A percentile compares a stretch with the other conserved stretches of the same genome.
phyloP scores from a whole-genome alignment of 1,140 invertebrate species.

The Drosophila willistoni region DNA sequence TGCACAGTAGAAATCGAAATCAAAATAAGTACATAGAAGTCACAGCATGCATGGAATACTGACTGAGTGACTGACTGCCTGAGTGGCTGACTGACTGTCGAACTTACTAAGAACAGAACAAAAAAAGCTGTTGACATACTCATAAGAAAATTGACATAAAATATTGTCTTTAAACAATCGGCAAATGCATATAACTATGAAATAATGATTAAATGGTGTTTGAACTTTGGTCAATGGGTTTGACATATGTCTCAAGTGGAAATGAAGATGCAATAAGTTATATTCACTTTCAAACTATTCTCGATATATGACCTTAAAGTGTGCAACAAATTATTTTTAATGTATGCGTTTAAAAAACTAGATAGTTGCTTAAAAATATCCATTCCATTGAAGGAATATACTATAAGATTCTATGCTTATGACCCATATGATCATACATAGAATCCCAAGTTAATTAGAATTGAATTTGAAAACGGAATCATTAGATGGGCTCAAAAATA shows the following conservation, averaged over 20 bases:
- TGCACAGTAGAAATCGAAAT: conserved; percentile 57
- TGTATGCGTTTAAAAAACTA: background rate
- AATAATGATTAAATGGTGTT: conserved; percentile 47
- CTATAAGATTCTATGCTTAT: too few relatives aligned
- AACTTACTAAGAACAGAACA: conserved; percentile 17
- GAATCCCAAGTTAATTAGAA: too few relatives aligned
- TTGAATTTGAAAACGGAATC: too few relatives aligned
- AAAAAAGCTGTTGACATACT: conserved; percentile 72
- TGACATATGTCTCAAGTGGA: conserved; percentile 26
- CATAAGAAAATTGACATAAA: conserved; percentile 67
- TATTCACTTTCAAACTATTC: background rate
- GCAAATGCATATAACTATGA: conserved; percentile 38
- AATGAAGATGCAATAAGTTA: conserved; percentile 8
- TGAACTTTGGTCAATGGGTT: conserved; percentile 31
- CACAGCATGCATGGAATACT: conserved; percentile 23
- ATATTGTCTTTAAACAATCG: conserved; percentile 61
- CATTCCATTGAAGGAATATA: background rate
- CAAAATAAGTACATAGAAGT: conserved; percentile 10
- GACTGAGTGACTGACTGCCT: conserved; percentile 39
- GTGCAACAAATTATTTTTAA: too few relatives aligned
- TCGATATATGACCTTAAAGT: too few relatives aligned
- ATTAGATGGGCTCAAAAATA: too few relatives aligned
- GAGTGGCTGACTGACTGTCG: conserved; percentile 51
- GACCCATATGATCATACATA: too few relatives aligned
- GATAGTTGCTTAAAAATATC: conserved; percentile 12